Conservation (phyloP, 2,113 vertebrate species). For the Mustela nigripes region DNA sequence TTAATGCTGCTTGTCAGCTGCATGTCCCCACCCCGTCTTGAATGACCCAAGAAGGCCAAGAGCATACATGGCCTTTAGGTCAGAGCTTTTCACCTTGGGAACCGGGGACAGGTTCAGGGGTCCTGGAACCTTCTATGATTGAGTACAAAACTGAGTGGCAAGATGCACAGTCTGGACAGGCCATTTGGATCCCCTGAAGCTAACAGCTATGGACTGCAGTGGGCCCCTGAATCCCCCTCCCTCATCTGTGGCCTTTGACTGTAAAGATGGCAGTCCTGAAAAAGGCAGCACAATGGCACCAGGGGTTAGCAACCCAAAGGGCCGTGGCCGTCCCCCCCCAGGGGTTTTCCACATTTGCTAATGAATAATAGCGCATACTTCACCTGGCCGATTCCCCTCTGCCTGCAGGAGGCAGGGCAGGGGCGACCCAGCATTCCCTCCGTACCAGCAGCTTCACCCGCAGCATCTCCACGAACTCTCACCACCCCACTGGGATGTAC, state of each 20-base stretch:
- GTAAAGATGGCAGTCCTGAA: background rate
- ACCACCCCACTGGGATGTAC: rapidly evolving
- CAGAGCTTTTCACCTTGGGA: background rate
- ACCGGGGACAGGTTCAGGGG: background rate
- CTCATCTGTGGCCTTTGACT: rapidly evolving
- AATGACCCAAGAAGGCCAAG: background rate
- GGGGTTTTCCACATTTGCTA: slow-evolving; percentile 12
- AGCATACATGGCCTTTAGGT: background rate
- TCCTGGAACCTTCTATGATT: background rate
- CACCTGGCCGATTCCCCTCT: rapidly evolving
- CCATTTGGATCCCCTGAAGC: background rate
- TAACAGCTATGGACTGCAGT: background rate
- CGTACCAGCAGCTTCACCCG: background rate
- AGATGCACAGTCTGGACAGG: background rate
- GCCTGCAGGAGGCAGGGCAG: background rate
- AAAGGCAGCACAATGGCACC: background rate
- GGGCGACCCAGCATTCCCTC: background rate
- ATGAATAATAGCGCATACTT: background rate
- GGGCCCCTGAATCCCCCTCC: rapidly evolving
- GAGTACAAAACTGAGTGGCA: background rate
- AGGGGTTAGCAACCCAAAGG: background rate
- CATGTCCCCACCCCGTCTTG: rapidly evolving
- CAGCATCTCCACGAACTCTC: background rate
- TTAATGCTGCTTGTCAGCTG: background rate
- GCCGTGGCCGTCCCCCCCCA: rapidly evolving